Evolutionary conservation across 2,888 invertebrate species (phyloP), one percentile per base, ranked within the genome.

Genomic region (Aphidius colemani): DNA sequence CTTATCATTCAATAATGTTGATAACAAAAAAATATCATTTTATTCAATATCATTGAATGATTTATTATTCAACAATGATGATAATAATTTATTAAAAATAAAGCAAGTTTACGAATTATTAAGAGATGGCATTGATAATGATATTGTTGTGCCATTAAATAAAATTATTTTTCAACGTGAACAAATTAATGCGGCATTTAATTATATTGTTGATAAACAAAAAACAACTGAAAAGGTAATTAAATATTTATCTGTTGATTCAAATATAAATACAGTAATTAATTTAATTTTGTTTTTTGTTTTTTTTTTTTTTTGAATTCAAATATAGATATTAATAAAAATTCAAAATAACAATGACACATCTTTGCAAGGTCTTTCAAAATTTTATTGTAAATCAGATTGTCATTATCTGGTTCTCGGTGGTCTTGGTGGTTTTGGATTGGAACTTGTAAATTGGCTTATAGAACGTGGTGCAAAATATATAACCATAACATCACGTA

Each of bases 371-470:
- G 87, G 86, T 6, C 68, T 86, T 2, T 83, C 86, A n/a, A 81
- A 85, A 43, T 85, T 84, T 62, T 72, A 84, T 50, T 88, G 88
- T 67, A 72, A 80, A n/a, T 78, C 82, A 13, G 77, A 85, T 71
- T 72, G 84, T 75, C 66, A 85, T 9, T 87, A 92, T 83, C 75
- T 92, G 0, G 86, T 92, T 6, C 85, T 89, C 1, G 92, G 92
- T 8, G 96, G 96, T 51, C 85, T 97, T 0, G 97, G 97, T 51
- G 96, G 96, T 0, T 94, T 97, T 76, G 97, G 96, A 6, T 84
- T 97, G 57, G 96, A 97, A 80, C 81, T 96, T 57, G 89, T 90
- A 0, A 91, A 94, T 74, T 95, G 94, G 94, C 84, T 97, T 73
- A 87, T 95, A 56, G 81, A 92, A 58, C 86, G 95, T 68, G 96